Percentiles rank a stretch among this genome's conserved stretches.
Conservation (phyloP, 1,140 invertebrate genomes). For the Anadara kagoshimensis region DNA sequence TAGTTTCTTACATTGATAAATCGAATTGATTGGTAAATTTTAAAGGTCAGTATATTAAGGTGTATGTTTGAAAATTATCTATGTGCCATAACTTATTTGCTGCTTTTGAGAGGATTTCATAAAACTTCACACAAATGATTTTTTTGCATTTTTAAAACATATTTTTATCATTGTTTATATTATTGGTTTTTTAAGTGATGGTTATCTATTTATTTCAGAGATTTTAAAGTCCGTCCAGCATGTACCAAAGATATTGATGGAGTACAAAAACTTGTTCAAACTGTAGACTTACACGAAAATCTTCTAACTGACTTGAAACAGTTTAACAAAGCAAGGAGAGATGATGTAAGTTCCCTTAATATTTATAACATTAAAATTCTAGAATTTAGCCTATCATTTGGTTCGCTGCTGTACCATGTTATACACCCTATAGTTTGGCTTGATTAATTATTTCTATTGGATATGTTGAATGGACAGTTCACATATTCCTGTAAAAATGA, state of each 20-base stretch:
- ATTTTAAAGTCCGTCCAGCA: constrained; percentile 63
- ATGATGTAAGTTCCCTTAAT: constrained; percentile 53
- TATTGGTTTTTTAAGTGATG: too few relatives aligned
- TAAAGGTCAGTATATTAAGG: too few relatives aligned
- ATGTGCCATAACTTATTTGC: too few relatives aligned
- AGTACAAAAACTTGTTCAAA: constrained; percentile 64
- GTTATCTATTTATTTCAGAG: constrained; percentile 42
- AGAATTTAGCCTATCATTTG: background rate
- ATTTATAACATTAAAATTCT: background rate
- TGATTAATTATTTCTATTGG: background rate
- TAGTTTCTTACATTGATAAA: too few relatives aligned
- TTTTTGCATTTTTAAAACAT: too few relatives aligned
- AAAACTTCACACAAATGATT: too few relatives aligned
- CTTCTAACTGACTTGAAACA: constrained; percentile 66
- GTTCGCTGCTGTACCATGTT: background rate
- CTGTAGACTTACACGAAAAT: constrained; percentile 62
- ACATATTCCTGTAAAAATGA: background rate
- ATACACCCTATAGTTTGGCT: background rate
- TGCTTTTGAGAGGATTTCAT: too few relatives aligned
- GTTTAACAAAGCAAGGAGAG: constrained; percentile 65
- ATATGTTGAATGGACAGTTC: background rate
- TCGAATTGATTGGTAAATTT: too few relatives aligned
- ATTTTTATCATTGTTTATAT: too few relatives aligned
- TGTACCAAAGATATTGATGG: constrained; percentile 49
- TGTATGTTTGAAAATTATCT: too few relatives aligned